phyloP scores from a whole-genome alignment of 2,113 vertebrate genomes.

The Amazona vittata region DNA sequence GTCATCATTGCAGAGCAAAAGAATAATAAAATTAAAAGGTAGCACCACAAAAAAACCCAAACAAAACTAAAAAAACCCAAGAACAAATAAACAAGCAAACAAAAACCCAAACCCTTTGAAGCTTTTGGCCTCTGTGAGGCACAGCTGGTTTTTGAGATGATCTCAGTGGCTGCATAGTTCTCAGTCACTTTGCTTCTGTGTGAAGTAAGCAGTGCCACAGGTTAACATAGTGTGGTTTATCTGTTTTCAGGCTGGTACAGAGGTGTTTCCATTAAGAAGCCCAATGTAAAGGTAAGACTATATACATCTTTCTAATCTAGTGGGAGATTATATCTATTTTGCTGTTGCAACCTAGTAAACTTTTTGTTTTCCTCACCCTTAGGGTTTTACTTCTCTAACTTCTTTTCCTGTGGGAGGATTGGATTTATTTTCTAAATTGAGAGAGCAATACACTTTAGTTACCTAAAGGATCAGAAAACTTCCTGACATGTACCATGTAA shows the following conservation, averaged over 20 bases:
- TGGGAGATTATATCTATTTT: not conserved
- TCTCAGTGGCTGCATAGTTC: not conserved
- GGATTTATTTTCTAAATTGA: not conserved
- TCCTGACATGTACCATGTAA: not conserved
- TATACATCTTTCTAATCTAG: not conserved
- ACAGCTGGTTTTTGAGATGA: not conserved
- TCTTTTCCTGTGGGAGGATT: not conserved
- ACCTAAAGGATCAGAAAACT: not conserved
- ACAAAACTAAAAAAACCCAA: not conserved
- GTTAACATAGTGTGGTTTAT: constrained; percentile 32
- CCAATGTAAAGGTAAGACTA: constrained; percentile 87
- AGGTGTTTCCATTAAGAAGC: constrained; percentile 91
- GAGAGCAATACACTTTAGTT: not conserved
- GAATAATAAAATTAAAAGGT: not conserved
- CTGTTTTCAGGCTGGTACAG: constrained; percentile 92
- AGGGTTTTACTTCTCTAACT: not conserved
- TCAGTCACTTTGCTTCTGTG: not conserved
- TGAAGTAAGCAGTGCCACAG: not conserved
- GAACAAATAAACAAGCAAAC: not conserved
- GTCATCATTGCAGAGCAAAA: not conserved
- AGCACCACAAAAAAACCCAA: not conserved
- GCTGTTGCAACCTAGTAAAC: not conserved
- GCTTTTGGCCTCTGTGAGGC: not conserved
- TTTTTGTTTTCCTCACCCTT: not conserved
- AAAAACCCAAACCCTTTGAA: not conserved